Conservation (phyloP, 2,888 invertebrate genomes). For the Noctua janthe region DNA sequence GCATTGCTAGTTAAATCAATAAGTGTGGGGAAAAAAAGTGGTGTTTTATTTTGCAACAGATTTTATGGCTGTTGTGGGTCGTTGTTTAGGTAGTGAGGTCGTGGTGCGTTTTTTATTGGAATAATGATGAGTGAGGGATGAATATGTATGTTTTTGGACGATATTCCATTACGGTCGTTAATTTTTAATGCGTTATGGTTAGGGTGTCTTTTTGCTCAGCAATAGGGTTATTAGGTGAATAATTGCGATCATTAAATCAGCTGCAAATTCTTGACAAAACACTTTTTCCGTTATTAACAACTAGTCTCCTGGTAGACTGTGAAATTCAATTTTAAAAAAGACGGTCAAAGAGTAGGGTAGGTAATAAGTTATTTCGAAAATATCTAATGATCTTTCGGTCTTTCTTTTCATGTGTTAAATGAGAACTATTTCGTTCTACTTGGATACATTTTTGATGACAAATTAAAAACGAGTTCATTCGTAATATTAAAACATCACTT, state of each 20-base stretch:
- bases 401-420: slow-evolving; percentile 5
- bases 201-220: neutral
- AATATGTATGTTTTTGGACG: slow-evolving; percentile 15
- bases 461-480: slow-evolving; percentile 45
- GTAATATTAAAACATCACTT: slow-evolving; percentile 54
- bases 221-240: neutral
- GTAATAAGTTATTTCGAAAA: neutral
- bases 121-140: slow-evolving; percentile 40
- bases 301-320: neutral
- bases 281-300: neutral
- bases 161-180: slow-evolving; percentile 21
- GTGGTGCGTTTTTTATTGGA: slow-evolving; percentile 39
- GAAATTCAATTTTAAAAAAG: neutral
- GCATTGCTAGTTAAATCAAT: slow-evolving; percentile 84
- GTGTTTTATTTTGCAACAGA: slow-evolving; percentile 63
- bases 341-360: neutral
- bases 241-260: neutral
- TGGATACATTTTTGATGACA: slow-evolving; percentile 17
- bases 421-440: neutral
- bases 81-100: slow-evolving; percentile 56
- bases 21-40: slow-evolving; percentile 57
- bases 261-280: neutral
- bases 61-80: slow-evolving; percentile 61
- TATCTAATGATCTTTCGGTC: neutral
- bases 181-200: neutral